Percentiles rank a stretch among this genome's conserved stretches.
These are phyloP conservation scores for Subacronicta megacephala DNA, from an alignment of 2,888 invertebrate genomes.

Conservation along the genomic window DNA sequence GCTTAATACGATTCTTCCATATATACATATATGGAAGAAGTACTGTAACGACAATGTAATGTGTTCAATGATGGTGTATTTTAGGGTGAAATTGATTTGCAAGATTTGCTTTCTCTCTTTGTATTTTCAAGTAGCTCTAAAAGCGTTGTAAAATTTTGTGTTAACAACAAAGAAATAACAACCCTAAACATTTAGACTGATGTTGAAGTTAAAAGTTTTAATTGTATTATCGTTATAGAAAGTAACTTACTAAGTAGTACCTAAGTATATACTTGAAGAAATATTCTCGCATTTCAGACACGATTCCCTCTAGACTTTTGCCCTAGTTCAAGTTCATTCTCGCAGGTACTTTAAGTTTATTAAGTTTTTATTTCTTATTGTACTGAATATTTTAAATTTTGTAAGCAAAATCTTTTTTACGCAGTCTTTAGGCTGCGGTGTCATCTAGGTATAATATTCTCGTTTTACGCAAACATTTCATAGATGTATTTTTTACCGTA, in stretches of 20 bases:
- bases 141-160: background rate
- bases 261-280: conserved; percentile 36
- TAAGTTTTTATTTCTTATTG: conserved; percentile 14
- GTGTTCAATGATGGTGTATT: no score
- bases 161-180: background rate
- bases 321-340: conserved; percentile 30
- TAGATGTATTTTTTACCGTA: no score
- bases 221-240: conserved; percentile 32
- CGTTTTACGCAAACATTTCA: no score
- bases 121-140: no score
- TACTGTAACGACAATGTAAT: no score
- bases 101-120: no score
- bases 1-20: no score
- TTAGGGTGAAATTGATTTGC: no score
- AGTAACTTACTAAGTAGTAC: background rate
- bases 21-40: no score
- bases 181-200: conserved; percentile 2
- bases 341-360: conserved; percentile 28
- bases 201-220: conserved; percentile 25
- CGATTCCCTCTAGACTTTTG: conserved; percentile 26
- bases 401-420: background rate
- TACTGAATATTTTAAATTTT: conserved; percentile 6
- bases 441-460: no score
- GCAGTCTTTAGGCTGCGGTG: no score
- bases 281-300: conserved; percentile 18